Base-by-base conservation (phyloP, 1,140 invertebrate genomes). In the Chironomus tepperi region DNA sequence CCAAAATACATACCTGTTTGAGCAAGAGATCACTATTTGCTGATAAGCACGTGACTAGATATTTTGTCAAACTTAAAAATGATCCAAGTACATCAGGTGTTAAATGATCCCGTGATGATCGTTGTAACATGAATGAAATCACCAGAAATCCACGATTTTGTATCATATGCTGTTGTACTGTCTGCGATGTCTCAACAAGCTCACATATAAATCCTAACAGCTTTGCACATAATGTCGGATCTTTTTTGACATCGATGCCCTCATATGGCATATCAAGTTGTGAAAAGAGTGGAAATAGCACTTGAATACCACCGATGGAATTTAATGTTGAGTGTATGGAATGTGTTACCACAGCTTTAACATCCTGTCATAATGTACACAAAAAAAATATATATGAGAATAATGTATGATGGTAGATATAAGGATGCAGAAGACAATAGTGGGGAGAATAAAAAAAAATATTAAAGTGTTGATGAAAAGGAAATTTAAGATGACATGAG, bases 251-350 rank as follows among this genome's bases (percentile, higher is more conserved):
- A 79, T 94, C 93, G 3, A 89, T 84, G 77, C 89, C 89, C 81
- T 94, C 92, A 80, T 93, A 93, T 81, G 90, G 92, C 87, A 96
- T 88, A 84, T 99, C 97, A 79, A 99, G 86, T 85, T 99, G 97
- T 57, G 96, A 95, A 86, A 99, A 98, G 75, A 99, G 86, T 75
- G 98, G 98, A 84, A 99, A 98, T 76, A 99, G 86, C 79, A 99
- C 96, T 88, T 99, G 96, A 79, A 99, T 97, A 74, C 98, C 98
- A 75, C 98, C 98, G 80, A 99, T 95, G 43, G 97, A 99, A 85
- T 99, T 98, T 77, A 99, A 87, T 7, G 97, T 98, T 85, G 94
- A 97, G 84, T 99, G 96, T 84, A 99, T 98, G 77, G 97, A 98
- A 86, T 98, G 94, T 75, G 97, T 99, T 79, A 98, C 94, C 76